phyloP scores from a whole-genome alignment of 2,113 vertebrate species.

The Dipodomys merriami region DNA sequence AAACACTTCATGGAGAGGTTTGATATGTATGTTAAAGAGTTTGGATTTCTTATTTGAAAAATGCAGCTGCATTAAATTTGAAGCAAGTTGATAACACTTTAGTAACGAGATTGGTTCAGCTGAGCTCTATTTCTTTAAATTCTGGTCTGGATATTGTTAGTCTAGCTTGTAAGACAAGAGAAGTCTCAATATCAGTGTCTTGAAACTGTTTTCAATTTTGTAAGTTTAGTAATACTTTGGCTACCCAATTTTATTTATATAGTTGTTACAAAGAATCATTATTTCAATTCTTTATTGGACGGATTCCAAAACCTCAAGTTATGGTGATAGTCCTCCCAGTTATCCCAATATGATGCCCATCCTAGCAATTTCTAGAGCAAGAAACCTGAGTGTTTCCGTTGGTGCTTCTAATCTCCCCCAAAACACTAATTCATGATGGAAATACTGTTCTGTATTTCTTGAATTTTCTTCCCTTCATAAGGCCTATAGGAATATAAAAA shows the following conservation, averaged over 20 bases:
- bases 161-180: constrained; percentile 1
- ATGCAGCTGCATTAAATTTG: background rate
- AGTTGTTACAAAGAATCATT: background rate
- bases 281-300: background rate
- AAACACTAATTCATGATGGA: background rate
- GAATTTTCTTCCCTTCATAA: background rate
- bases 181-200: background rate
- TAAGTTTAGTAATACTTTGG: background rate
- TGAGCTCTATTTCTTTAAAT: constrained; percentile 13
- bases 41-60: background rate
- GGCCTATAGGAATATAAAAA: background rate
- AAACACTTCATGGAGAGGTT: background rate
- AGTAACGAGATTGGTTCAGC: background rate
- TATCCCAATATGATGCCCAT: background rate
- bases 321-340: background rate
- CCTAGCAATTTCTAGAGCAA: background rate
- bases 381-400: background rate
- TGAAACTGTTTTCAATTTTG: background rate
- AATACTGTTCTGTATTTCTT: background rate
- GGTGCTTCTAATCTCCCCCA: background rate
- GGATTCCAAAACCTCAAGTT: background rate
- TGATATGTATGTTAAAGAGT: background rate
- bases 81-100: background rate
- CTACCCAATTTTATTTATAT: background rate
- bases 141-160: background rate